Percentiles rank a stretch among this genome's conserved stretches.
phyloP scores from a whole-genome alignment of 1,140 invertebrate genomes.

The Pogonus chalceus region DNA sequence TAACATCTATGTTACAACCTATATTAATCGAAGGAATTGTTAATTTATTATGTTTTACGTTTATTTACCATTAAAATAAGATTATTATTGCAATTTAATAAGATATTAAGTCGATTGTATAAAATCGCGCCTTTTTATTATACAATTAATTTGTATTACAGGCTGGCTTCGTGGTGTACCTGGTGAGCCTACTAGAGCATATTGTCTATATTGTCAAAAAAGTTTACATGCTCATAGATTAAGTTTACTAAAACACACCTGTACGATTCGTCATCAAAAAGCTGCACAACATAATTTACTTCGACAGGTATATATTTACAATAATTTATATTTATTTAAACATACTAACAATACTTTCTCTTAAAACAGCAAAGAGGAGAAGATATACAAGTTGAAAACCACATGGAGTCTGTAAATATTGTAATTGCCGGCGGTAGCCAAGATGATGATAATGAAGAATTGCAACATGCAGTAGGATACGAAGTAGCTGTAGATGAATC shows the following conservation, averaged over 20 bases:
- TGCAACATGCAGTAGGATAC: constrained; percentile 24
- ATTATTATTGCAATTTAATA: not conserved
- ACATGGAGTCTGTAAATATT: constrained; percentile 4
- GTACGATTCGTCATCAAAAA: constrained; percentile 46
- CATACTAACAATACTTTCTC: not conserved
- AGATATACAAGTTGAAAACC: not conserved
- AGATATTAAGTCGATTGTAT: not conserved
- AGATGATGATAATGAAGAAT: constrained; percentile 21
- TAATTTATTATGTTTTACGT: constrained; percentile 8
- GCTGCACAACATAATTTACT: constrained; percentile 34
- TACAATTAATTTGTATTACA: no score
- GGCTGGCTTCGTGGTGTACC: constrained; percentile 45
- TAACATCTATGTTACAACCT: not conserved
- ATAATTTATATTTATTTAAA: not conserved
- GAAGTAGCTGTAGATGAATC: constrained; percentile 13
- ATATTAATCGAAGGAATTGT: constrained; percentile 4
- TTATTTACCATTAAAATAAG: no score
- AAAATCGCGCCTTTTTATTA: constrained; percentile 4
- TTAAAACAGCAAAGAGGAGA: not conserved
- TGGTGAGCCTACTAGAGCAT: constrained; percentile 42
- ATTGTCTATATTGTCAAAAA: constrained; percentile 46
- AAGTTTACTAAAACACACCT: constrained; percentile 47
- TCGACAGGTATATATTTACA: constrained; percentile 23
- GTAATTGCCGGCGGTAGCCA: not conserved
- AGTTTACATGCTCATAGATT: constrained; percentile 49